Conservation (phyloP, 2,888 invertebrate genomes). For the Lacanobia oleracea region DNA sequence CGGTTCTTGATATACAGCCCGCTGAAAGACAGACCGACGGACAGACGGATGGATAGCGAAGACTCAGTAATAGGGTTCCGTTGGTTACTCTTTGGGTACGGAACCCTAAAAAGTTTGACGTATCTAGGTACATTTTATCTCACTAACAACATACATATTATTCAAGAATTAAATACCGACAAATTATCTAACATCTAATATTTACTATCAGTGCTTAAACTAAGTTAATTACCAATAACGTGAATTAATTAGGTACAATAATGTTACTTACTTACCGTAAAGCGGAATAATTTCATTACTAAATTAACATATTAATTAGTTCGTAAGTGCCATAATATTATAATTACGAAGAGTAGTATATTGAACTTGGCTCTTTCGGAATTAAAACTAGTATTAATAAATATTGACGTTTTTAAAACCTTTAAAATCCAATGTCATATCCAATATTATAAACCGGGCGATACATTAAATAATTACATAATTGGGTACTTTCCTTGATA, state of each 20-base stretch:
- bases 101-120: too few relatives aligned
- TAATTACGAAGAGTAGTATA: constrained; percentile 16
- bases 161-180: background rate
- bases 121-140: too few relatives aligned
- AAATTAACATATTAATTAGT: constrained; percentile 55
- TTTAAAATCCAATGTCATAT: background rate
- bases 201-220: constrained; percentile 1
- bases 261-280: constrained; percentile 25
- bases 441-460: background rate
- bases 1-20: too few relatives aligned
- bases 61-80: too few relatives aligned
- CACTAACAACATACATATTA: background rate
- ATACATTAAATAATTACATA: background rate
- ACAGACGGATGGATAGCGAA: too few relatives aligned
- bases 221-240: constrained; percentile 23
- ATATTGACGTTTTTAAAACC: background rate
- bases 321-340: constrained; percentile 62
- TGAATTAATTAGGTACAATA: constrained; percentile 31
- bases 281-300: constrained; percentile 41
- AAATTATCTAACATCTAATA: background rate
- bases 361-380: background rate
- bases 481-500: too few relatives aligned
- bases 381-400: background rate
- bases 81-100: too few relatives aligned
- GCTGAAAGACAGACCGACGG: too few relatives aligned